Conservation (phyloP, 2,888 invertebrate genomes). For the Cheilosia grossa region DNA sequence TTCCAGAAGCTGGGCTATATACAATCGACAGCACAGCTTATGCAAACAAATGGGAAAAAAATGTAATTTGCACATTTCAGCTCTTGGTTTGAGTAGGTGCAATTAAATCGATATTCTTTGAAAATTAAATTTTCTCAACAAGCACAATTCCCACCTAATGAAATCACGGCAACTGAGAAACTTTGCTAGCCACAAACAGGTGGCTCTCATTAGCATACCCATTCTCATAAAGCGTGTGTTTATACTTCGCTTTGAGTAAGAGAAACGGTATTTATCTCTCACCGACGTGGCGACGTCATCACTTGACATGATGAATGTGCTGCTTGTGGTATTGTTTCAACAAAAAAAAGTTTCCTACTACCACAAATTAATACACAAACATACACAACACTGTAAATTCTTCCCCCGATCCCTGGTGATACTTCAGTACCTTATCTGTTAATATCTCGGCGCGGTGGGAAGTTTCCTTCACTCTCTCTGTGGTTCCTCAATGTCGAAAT, state of each 20-base stretch:
- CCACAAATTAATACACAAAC: slow-evolving; percentile 1
- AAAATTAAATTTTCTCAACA: no score
- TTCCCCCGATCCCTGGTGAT: slow-evolving; percentile 15
- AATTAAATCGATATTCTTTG: no score
- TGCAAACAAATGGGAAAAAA: no score
- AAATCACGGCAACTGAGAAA: background rate
- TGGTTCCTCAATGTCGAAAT: slow-evolving; percentile 80
- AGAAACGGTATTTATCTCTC: slow-evolving; percentile 5
- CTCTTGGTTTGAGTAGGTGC: no score
- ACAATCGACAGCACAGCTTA: no score
- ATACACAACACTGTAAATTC: slow-evolving; percentile 8
- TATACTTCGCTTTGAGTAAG: slow-evolving; percentile 1
- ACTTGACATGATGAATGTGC: slow-evolving; percentile 35
- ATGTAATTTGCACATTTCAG: no score
- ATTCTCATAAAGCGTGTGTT: slow-evolving; percentile 19
- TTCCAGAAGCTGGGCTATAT: no score
- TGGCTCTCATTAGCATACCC: slow-evolving; percentile 10
- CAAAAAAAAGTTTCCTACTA: slow-evolving; percentile 46
- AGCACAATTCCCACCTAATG: background rate
- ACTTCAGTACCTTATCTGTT: slow-evolving; percentile 15
- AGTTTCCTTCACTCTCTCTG: slow-evolving; percentile 44
- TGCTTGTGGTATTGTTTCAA: slow-evolving; percentile 30
- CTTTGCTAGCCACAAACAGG: background rate
- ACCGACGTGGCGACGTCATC: slow-evolving; percentile 14
- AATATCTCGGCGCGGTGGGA: slow-evolving; percentile 52